Conservation (phyloP, 2,113 vertebrate genomes). For the Rousettus leschenaultii region DNA sequence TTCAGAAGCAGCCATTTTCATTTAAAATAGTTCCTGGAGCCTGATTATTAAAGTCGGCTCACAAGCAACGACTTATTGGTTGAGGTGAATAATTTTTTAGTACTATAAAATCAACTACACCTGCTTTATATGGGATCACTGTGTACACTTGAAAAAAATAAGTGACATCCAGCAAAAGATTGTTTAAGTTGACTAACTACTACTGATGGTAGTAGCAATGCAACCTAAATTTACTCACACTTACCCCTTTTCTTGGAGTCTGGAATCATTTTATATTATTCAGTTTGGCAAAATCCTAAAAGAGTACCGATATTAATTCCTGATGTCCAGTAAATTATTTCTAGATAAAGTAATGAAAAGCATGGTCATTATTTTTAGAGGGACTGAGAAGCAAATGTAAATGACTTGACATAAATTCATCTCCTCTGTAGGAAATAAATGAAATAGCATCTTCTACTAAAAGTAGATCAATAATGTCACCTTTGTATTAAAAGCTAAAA, state of each 20-base stretch:
- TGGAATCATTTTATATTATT: background rate
- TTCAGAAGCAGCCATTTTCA: conserved; percentile 42
- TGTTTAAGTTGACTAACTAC: background rate
- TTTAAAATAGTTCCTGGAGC: conserved; percentile 22
- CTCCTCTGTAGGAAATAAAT: background rate
- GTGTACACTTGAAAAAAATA: background rate
- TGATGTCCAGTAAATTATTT: background rate
- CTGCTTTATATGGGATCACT: background rate
- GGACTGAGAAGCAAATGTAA: background rate
- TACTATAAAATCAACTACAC: background rate
- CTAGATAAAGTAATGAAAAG: background rate
- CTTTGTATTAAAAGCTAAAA: background rate
- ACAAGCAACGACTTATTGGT: background rate
- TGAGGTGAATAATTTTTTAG: background rate
- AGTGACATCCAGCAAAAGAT: background rate
- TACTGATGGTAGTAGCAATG: background rate
- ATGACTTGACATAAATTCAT: background rate
- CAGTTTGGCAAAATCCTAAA: background rate
- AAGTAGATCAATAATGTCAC: background rate
- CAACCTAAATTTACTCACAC: background rate
- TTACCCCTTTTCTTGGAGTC: background rate
- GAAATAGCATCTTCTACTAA: background rate
- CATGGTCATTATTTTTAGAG: background rate
- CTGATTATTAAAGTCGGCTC: background rate
- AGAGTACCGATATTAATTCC: background rate